Evolutionary conservation across 2,797 vertebrate species (phyloP).

Genomic region (Psittacula derbiana): DNA sequence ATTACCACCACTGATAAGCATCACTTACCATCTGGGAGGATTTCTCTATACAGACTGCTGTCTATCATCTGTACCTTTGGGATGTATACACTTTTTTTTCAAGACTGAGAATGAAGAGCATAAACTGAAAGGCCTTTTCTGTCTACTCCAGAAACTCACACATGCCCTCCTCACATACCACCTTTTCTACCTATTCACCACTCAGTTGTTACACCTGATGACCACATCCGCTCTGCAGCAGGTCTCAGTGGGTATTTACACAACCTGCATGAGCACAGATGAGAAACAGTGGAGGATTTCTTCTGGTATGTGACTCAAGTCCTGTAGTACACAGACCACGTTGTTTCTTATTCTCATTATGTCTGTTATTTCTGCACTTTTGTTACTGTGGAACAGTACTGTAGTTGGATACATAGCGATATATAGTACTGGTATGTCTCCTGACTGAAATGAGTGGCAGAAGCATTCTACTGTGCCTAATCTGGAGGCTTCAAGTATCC

Average conservation of each 20-base stretch:
- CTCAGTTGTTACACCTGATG: background rate
- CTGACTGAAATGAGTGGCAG: background rate
- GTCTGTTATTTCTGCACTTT: background rate
- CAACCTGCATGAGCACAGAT: rapidly evolving
- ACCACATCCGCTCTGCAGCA: too few relatives aligned
- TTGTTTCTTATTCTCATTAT: background rate
- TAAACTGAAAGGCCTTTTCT: background rate
- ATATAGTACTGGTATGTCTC: background rate
- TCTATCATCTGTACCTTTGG: background rate
- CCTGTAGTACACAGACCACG: too few relatives aligned
- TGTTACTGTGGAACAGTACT: background rate
- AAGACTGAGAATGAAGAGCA: background rate
- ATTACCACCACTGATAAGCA: background rate
- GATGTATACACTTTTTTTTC: background rate
- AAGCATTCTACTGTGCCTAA: background rate
- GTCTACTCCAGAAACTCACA: background rate
- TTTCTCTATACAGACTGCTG: background rate
- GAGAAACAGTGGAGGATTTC: background rate
- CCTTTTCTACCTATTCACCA: background rate
- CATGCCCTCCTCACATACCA: background rate
- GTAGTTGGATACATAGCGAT: background rate
- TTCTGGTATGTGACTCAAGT: background rate
- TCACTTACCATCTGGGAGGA: background rate
- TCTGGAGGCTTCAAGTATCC: background rate
- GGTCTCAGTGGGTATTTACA: background rate